Evolutionary conservation across 2,113 vertebrate species (phyloP).

Genomic region (Chroicocephalus ridibundus): DNA sequence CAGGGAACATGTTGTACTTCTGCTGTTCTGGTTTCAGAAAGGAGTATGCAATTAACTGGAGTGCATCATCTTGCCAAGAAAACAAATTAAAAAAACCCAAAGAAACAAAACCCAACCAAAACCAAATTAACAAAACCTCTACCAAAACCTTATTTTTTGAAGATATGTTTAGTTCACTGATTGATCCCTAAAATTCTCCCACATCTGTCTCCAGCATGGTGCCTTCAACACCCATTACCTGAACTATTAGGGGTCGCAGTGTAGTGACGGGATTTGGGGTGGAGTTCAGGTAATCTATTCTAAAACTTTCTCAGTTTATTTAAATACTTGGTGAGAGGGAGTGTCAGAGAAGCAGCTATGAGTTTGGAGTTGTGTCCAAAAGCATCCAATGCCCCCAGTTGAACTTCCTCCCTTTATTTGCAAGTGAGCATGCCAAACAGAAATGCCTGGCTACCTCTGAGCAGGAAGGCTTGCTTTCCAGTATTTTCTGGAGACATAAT

Average conservation of each 20-base stretch:
- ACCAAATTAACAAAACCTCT: not conserved
- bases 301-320: not conserved
- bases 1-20: not conserved
- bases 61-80: not conserved
- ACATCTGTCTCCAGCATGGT: not conserved
- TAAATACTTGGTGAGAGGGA: not conserved
- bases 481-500: not conserved
- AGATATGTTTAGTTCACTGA: not conserved
- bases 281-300: not conserved
- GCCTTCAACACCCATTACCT: not conserved
- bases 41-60: not conserved
- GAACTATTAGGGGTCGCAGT: not conserved
- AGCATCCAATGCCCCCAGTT: rapidly evolving
- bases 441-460: not conserved
- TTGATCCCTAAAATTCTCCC: not conserved
- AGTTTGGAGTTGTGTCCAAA: not conserved
- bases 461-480: not conserved
- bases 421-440: not conserved
- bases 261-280: not conserved
- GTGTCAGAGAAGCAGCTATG: not conserved
- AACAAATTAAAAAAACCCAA: not conserved
- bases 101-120: not conserved
- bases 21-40: not conserved
- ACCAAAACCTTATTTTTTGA: not conserved
- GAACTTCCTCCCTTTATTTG: not conserved